Base-by-base conservation (phyloP, 2,888 invertebrate species). In the Lydus trimaculatus region DNA sequence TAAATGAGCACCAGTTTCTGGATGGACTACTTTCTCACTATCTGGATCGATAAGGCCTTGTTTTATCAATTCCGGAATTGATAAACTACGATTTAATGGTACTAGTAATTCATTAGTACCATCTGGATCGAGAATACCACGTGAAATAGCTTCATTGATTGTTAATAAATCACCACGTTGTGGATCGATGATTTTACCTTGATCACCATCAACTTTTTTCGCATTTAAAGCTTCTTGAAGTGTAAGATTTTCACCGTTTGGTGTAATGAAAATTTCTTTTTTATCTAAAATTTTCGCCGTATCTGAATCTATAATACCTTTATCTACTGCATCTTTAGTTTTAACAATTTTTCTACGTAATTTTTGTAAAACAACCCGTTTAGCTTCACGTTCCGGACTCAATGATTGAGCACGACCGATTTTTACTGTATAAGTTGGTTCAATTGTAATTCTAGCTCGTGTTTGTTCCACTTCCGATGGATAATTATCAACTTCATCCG, bases 1-100 rank as follows among this genome's bases (percentile, higher is more conserved):
- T 64, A 97, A 87, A 71, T 91, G 90, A 75, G 88, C 90, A 2
- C 96, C 96, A 25, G 94, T 93, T 86, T 95, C 95, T 2, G 96
- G 96, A 84, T 96, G 96, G 74, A 97, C 89, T 69, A 95, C 91
- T 85, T 92, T 92, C 72, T 91, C 90, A 15, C 90, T 90, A 33
- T 86, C 84, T 5, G 90, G 89, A 82, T 94, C 94, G 74, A 97
- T 89, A 36, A 97, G 89, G 61, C 97, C 98, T 85, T 96, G 96
- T 73, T 91, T 90, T 72, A 95, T 90, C 58, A 97, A 88, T 85
- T 95, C 94, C 11, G 95, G 92, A 75, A 97, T 88, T 0, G 95
- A 92, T 17, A 96, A 86, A 81, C 94, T 93, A 81, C 91, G 91
- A 58, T 91, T 94, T 69, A 95, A 84, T 28, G 96, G 96, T 76